Evolutionary conservation across 2,113 vertebrate genomes (phyloP).

Genomic region (Canis aureus): DNA sequence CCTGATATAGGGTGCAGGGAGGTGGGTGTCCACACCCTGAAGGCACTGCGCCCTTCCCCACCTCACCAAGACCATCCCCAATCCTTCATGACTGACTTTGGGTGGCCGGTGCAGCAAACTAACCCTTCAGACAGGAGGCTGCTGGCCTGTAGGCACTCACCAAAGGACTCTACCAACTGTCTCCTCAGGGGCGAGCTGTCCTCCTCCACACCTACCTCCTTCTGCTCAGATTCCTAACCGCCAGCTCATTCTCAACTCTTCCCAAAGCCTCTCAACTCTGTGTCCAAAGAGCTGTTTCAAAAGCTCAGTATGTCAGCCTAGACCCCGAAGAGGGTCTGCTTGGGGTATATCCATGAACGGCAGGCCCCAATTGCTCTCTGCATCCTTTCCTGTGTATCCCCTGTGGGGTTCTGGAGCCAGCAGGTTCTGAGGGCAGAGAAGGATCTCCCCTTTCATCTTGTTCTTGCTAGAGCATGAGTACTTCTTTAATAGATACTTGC

Average conservation of each 20-base stretch:
- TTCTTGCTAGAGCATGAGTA: neutral
- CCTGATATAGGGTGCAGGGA: too few species aligned
- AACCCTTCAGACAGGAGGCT: neutral
- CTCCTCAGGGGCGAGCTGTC: rapidly evolving
- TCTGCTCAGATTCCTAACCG: neutral
- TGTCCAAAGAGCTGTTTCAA: neutral
- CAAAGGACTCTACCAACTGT: neutral
- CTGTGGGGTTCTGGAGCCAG: neutral
- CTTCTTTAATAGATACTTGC: neutral
- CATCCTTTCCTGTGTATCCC: neutral
- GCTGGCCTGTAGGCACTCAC: neutral
- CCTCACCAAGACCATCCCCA: neutral
- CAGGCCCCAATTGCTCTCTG: neutral
- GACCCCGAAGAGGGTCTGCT: neutral
- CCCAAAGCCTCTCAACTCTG: neutral
- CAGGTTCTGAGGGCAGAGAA: neutral
- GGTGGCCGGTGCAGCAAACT: neutral
- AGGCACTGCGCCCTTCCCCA: neutral
- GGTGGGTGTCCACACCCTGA: neutral
- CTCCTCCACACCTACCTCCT: neutral
- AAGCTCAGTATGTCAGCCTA: neutral
- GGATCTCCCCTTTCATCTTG: neutral
- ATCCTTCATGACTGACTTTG: neutral
- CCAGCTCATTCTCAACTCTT: neutral
- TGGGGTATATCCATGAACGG: rapidly evolving